Conservation (phyloP, 2,888 invertebrate genomes). For the Uloborus plumipes region DNA sequence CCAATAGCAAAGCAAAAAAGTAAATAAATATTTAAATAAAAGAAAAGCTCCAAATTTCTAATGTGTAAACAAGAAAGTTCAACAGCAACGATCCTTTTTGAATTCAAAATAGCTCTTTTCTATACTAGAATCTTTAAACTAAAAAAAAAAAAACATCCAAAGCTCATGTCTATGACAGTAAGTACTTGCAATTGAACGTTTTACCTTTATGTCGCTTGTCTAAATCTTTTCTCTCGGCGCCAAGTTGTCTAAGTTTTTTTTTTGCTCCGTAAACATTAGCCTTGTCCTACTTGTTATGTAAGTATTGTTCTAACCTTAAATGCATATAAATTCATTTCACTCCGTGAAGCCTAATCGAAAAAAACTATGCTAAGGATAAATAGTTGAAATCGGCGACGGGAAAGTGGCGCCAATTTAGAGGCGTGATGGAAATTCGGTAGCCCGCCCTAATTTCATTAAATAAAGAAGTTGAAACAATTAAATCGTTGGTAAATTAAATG, state of each 20-base stretch:
- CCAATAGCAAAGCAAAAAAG: too few species aligned
- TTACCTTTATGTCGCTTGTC: slow-evolving; percentile 27
- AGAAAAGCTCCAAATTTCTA: too few species aligned
- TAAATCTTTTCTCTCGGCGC: slow-evolving; percentile 21
- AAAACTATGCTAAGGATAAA: slow-evolving; percentile 1
- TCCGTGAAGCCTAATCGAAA: slow-evolving; percentile 19
- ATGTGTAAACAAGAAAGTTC: too few species aligned
- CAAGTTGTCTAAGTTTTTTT: slow-evolving; percentile 27
- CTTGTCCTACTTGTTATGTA: slow-evolving; percentile 39
- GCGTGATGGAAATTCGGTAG: slow-evolving; percentile 19
- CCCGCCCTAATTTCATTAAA: slow-evolving; percentile 23
- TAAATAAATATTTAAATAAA: too few species aligned
- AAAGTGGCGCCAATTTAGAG: slow-evolving; percentile 27
- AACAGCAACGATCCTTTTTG: too few species aligned
- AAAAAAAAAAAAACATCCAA: too few species aligned
- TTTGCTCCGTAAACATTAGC: slow-evolving; percentile 18
- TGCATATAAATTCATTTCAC: slow-evolving; percentile 26
- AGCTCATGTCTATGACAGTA: too few species aligned
- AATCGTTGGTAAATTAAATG: too few species aligned
- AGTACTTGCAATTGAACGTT: slow-evolving; percentile 11
- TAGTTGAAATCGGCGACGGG: slow-evolving; percentile 3
- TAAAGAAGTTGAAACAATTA: neutral
- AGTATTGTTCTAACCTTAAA: slow-evolving; percentile 40
- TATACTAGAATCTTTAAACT: too few species aligned
- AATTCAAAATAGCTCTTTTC: too few species aligned